Conservation (phyloP, 2,113 vertebrate genomes). For the Urocitellus parryii region DNA sequence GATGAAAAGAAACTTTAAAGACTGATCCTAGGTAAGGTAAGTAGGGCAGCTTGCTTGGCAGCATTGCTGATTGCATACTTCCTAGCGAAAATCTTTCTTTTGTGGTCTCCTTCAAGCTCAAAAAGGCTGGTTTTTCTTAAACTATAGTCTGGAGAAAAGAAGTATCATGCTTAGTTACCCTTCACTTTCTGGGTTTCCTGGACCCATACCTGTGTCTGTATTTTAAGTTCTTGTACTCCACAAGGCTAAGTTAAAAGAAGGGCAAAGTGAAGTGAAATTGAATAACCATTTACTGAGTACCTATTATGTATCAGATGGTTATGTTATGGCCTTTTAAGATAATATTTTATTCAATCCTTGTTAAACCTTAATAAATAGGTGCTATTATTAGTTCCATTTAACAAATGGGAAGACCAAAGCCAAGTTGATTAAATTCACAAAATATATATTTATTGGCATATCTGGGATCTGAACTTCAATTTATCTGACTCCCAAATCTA, state of each 20-base stretch:
- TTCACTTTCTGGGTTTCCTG: conserved; percentile 7
- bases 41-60: conserved; percentile 19
- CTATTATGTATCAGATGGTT: background rate
- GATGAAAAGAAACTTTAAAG: conserved; percentile 19
- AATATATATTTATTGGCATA: background rate
- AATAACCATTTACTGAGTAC: conserved; percentile 10
- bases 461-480: background rate
- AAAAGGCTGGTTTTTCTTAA: conserved; percentile 33
- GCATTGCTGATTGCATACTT: background rate
- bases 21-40: conserved; percentile 7
- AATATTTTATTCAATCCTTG: conserved; percentile 11
- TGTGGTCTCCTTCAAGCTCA: background rate
- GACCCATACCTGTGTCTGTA: background rate
- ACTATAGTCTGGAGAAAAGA: background rate
- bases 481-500: background rate
- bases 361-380: conserved; percentile 11
- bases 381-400: background rate
- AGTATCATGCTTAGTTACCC: background rate
- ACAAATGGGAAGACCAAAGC: background rate
- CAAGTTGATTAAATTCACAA: background rate
- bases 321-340: background rate
- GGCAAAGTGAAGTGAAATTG: background rate
- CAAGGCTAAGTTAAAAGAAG: background rate
- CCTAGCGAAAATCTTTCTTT: background rate
- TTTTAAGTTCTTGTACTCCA: background rate